Percentiles rank a stretch among this genome's conserved stretches.
phyloP scores from a whole-genome alignment of 2,113 vertebrate genomes.

The Scomber scombrus region DNA sequence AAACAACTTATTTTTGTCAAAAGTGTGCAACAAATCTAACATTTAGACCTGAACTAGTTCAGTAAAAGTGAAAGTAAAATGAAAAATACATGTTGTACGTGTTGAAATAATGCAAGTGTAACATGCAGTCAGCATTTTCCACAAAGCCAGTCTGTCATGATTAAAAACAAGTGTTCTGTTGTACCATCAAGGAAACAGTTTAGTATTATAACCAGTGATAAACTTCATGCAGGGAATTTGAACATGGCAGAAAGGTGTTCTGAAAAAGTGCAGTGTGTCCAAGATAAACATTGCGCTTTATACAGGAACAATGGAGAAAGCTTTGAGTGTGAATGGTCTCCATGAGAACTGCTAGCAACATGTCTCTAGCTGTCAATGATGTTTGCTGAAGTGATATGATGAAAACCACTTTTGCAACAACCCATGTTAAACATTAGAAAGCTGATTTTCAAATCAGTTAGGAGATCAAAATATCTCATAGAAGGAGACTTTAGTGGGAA shows the following conservation, averaged over 20 bases:
- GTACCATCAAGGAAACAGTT: neutral
- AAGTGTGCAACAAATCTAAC: neutral
- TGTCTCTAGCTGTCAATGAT: slow-evolving; percentile 19
- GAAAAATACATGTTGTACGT: neutral
- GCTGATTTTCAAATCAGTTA: too few species aligned
- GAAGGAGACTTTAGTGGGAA: too few species aligned
- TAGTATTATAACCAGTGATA: neutral
- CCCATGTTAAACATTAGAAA: too few species aligned
- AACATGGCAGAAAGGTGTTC: slow-evolving; percentile 47
- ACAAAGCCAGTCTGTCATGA: neutral
- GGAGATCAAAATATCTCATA: too few species aligned
- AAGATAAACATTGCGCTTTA: slow-evolving; percentile 63
- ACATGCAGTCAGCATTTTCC: neutral
- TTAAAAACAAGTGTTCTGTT: neutral
- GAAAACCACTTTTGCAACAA: too few species aligned
- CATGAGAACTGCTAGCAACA: slow-evolving; percentile 26
- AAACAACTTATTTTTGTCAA: neutral
- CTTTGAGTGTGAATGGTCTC: slow-evolving; percentile 22
- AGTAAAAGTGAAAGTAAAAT: neutral
- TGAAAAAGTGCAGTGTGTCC: slow-evolving; percentile 54
- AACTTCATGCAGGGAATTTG: neutral
- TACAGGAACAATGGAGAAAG: neutral
- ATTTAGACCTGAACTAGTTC: neutral
- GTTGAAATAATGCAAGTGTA: neutral
- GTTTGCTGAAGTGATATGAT: neutral